A percentile compares a stretch with the other conserved stretches of the same genome.
phyloP scores from a whole-genome alignment of 2,888 invertebrate species.

The Drosophila maculinotata region DNA sequence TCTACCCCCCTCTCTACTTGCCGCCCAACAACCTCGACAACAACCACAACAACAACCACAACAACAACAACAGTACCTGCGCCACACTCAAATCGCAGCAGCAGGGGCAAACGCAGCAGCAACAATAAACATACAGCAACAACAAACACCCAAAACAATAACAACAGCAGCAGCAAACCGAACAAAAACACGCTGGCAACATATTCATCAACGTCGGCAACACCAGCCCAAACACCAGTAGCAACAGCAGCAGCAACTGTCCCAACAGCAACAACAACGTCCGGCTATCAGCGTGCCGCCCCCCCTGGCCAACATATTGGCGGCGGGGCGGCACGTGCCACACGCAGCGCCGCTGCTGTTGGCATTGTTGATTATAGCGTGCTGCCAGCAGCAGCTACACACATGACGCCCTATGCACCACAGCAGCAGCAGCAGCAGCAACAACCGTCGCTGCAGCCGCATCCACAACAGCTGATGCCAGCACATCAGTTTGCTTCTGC shows the following conservation, averaged over 20 bases:
- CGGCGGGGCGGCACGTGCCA: slow-evolving; percentile 83
- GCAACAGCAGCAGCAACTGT: slow-evolving; percentile 36
- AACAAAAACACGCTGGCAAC: slow-evolving; percentile 64
- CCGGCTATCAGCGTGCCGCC: slow-evolving; percentile 82
- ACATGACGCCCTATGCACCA: slow-evolving; percentile 52
- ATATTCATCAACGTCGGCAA: slow-evolving; percentile 45
- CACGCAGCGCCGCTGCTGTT: slow-evolving; percentile 55
- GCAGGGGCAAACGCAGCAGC: slow-evolving; percentile 37
- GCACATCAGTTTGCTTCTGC: slow-evolving; percentile 66
- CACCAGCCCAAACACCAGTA: slow-evolving; percentile 36
- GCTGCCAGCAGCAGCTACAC: slow-evolving; percentile 37
- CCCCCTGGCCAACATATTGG: slow-evolving; percentile 57
- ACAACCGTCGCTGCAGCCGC: slow-evolving; percentile 48
- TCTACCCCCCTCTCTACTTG: slow-evolving; percentile 67
- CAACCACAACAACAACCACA: slow-evolving; percentile 31
- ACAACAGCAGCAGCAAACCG: slow-evolving; percentile 49
- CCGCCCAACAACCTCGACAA: slow-evolving; percentile 50
- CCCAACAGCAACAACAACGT: slow-evolving; percentile 80
- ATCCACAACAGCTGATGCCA: slow-evolving; percentile 57
- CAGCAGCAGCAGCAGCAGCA: slow-evolving; percentile 34
- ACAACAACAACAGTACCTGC: slow-evolving; percentile 35
- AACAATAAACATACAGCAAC: slow-evolving; percentile 40
- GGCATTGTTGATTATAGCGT: slow-evolving; percentile 71
- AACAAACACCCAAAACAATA: slow-evolving; percentile 31
- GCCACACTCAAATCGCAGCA: slow-evolving; percentile 37